Evolutionary conservation across 2,888 invertebrate species (phyloP), one percentile per base, ranked within the genome.

Genomic region (Lasioglossum vierecki): DNA sequence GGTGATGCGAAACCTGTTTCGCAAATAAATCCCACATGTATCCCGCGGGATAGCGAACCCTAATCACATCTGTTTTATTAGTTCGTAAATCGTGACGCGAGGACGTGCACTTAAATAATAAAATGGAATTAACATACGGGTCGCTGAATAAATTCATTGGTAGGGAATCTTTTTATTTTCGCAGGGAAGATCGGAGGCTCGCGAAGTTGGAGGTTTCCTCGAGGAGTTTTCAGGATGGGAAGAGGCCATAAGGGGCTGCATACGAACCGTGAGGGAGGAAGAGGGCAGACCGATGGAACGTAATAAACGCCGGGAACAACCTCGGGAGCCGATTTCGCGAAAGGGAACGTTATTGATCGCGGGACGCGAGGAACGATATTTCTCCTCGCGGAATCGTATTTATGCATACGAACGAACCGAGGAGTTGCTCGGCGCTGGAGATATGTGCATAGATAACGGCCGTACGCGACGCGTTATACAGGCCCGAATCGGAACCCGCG

Each of bases 401-500:
- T 92, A 91, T 92, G 91, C 89, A 90, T 90, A 89, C 88, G 88
- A 60, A 57, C 57, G 60, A 87, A 83, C 71, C 84, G 73, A 76
- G 81, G 83, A 86, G 84, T 68, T 80, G 82, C 83, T 79, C 70
- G 84, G 39, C 35, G 53, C 75, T 53, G 81, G 85, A 93, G 92
- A 92, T 93, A 92, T 91, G 89, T 89, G 92, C 93, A 92, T 93
- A 93, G 93, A 93, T 93, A 93, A 84, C 85, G 80, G 85, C 80
- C 82, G 60, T 70, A 79, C 89, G 89, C 83, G 89, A 86, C 87
- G 83, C 85, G 90, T 91, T 90, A 78, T 30, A 77, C 71, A 74
- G 84, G 9, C 49, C 78, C 84, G 84, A 84, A 84, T 84, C 79
- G 72, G 75, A 11, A 22, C 63, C 63, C 71, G 39, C 75, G 39